Evolutionary conservation across 2,888 invertebrate genomes (phyloP).

Genomic region (Ophraella communa): DNA sequence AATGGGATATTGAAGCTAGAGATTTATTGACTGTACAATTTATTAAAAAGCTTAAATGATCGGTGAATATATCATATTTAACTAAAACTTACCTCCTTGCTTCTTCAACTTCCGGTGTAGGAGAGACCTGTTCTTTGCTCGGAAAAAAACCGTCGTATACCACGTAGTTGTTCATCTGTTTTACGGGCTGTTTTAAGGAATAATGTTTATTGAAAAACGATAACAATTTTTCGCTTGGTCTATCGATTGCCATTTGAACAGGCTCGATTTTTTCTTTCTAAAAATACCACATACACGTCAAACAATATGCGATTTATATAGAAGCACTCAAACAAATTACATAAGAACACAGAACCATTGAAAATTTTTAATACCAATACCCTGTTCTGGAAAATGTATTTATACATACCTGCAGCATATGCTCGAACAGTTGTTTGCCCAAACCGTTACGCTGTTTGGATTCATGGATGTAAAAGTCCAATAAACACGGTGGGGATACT

Average conservation of each 20-base stretch:
- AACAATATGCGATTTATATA: too few relatives aligned
- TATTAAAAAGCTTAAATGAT: neutral
- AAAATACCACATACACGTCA: too few relatives aligned
- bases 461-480: slow-evolving; percentile 92
- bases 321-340: too few relatives aligned
- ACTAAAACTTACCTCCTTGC: slow-evolving; percentile 6
- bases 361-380: too few relatives aligned
- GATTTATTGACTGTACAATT: neutral
- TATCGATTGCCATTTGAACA: slow-evolving; percentile 85
- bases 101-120: neutral
- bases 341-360: too few relatives aligned
- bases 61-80: neutral
- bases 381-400: too few relatives aligned
- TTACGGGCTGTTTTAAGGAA: slow-evolving; percentile 67
- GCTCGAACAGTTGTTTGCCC: slow-evolving; percentile 84
- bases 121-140: neutral
- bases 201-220: slow-evolving; percentile 88
- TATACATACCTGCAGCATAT: slow-evolving; percentile 82
- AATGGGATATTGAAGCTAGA: too few relatives aligned
- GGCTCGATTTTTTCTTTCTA: slow-evolving; percentile 74
- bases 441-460: slow-evolving; percentile 84
- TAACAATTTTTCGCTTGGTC: slow-evolving; percentile 89
- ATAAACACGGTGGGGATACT: slow-evolving; percentile 82
- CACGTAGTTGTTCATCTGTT: slow-evolving; percentile 88
- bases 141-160: slow-evolving; percentile 82